These are phyloP conservation scores for Sceliomorpha sp. DNA, from an alignment of 2,888 invertebrate species.

Conservation along the genomic window DNA sequence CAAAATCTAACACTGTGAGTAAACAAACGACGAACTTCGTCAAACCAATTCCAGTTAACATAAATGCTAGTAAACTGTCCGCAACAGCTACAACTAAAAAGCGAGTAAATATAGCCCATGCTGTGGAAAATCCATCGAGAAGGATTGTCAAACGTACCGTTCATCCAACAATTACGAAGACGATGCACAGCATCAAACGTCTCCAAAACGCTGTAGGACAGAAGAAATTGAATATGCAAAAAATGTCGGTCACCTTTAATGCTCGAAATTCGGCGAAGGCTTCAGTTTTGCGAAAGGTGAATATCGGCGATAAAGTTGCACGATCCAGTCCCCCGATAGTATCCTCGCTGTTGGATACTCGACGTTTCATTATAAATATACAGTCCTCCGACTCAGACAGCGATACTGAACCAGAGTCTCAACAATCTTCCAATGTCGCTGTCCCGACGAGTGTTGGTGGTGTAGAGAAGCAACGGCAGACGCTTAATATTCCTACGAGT, in stretches of 20 bases:
- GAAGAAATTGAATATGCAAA: conserved; percentile 66
- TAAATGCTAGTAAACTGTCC: too few species aligned
- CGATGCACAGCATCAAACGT: conserved; percentile 72
- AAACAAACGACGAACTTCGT: too few species aligned
- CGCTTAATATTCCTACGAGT: conserved; percentile 60
- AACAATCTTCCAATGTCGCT: conserved; percentile 14
- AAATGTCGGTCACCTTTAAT: conserved; percentile 50
- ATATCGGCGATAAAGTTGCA: conserved; percentile 56
- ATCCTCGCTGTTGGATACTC: conserved; percentile 54
- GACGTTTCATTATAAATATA: conserved; percentile 71
- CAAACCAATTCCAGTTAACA: too few species aligned
- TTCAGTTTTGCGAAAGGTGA: conserved; percentile 56
- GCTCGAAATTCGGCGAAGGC: conserved; percentile 55
- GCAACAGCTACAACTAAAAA: too few species aligned
- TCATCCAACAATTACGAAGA: conserved; percentile 67
- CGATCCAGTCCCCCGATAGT: conserved; percentile 57
- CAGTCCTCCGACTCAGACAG: conserved; percentile 70
- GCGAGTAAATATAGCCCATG: too few species aligned
- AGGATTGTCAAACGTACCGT: conserved; percentile 64
- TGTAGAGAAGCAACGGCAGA: conserved; percentile 34
- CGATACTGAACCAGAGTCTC: conserved; percentile 66
- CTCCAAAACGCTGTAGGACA: conserved; percentile 68
- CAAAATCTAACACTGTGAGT: too few species aligned
- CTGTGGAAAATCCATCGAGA: conserved; percentile 15
- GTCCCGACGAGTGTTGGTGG: conserved; percentile 14